Conservation (phyloP, 1,140 invertebrate genomes). For the Cotesia vestalis region DNA sequence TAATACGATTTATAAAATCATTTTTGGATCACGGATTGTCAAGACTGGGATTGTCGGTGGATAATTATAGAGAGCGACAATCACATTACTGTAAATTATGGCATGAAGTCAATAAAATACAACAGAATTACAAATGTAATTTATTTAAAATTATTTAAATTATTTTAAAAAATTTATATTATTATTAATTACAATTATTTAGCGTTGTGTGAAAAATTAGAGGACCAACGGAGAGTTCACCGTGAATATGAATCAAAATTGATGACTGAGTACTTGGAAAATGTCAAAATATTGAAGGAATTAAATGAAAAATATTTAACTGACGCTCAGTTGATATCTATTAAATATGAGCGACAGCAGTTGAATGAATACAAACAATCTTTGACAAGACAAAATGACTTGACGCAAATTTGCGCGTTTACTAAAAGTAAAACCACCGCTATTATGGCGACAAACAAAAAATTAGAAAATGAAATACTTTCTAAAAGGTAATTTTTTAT, state of each 20-base stretch:
- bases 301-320: constrained; percentile 24
- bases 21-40: constrained; percentile 28
- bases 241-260: not conserved
- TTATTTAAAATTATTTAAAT: too few species aligned
- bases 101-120: constrained; percentile 30
- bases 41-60: constrained; percentile 18
- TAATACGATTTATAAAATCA: constrained; percentile 33
- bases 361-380: constrained; percentile 29
- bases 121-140: constrained; percentile 32
- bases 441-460: constrained; percentile 28
- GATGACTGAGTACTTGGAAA: constrained; percentile 9
- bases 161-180: not conserved
- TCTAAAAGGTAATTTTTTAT: constrained; percentile 43
- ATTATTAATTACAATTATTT: not conserved
- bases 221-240: constrained; percentile 35
- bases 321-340: constrained; percentile 17
- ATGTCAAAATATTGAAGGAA: constrained; percentile 21
- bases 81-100: constrained; percentile 23
- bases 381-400: constrained; percentile 33
- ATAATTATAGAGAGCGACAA: constrained; percentile 8
- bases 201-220: constrained; percentile 39
- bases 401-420: constrained; percentile 36
- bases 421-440: constrained; percentile 35
- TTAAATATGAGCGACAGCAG: constrained; percentile 31
- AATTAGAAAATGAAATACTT: constrained; percentile 40